Percentiles rank a stretch among this genome's conserved stretches.
Evolutionary conservation across 1,140 invertebrate genomes (phyloP).

Genomic region (Drosophila burlai): DNA sequence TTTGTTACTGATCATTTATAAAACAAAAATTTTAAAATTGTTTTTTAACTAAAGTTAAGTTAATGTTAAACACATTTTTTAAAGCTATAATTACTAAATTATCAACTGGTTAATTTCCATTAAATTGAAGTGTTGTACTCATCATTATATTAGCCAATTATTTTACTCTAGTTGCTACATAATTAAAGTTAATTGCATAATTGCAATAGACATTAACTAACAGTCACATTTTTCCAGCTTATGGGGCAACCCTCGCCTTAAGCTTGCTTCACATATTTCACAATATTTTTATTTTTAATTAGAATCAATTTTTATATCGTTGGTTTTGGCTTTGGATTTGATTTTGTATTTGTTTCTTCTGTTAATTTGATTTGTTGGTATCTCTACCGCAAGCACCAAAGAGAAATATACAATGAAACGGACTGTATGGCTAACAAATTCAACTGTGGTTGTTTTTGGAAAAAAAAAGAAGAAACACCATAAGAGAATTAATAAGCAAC

Average conservation of each 20-base stretch:
- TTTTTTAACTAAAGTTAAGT: too few species aligned
- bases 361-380: constrained; percentile 65
- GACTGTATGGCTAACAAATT: constrained; percentile 18
- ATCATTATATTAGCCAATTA: neutral
- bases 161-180: neutral
- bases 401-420: constrained; percentile 24
- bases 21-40: neutral
- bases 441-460: constrained; percentile 1
- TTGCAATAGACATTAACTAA: constrained; percentile 5
- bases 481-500: constrained; percentile 36
- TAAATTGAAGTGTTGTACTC: too few species aligned
- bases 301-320: constrained; percentile 35
- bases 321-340: constrained; percentile 27
- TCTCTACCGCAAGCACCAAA: constrained; percentile 21
- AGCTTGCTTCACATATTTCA: constrained; percentile 41
- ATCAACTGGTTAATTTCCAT: constrained; percentile 4
- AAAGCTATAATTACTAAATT: neutral
- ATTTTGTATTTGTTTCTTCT: constrained; percentile 18
- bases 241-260: constrained; percentile 20
- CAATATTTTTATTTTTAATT: constrained; percentile 65
- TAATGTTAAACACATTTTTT: too few species aligned
- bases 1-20: neutral
- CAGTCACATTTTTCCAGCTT: constrained; percentile 9
- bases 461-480: constrained; percentile 22
- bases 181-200: constrained; percentile 6